phyloP scores from a whole-genome alignment of 2,797 vertebrate genomes.

The Lagorchestes hirsutus region DNA sequence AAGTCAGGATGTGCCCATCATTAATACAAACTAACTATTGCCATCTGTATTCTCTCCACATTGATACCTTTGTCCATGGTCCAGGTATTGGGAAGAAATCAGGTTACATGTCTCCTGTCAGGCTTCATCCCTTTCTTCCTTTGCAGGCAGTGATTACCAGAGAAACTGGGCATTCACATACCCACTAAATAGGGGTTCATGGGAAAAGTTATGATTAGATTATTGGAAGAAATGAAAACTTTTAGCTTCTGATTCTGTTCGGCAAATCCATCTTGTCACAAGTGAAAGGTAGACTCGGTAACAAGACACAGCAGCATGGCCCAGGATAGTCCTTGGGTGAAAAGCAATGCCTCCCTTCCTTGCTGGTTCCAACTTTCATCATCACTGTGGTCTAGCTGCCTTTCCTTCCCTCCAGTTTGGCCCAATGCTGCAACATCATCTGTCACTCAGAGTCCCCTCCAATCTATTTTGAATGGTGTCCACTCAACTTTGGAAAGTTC shows the following conservation, averaged over 20 bases:
- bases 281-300: neutral
- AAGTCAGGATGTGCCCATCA: neutral
- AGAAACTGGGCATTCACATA: neutral
- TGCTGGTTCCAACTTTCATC: neutral
- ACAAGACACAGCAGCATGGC: neutral
- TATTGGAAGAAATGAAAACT: neutral
- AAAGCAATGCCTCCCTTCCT: neutral
- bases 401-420: neutral
- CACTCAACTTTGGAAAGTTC: neutral
- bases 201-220: neutral
- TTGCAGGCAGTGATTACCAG: neutral
- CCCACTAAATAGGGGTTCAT: neutral
- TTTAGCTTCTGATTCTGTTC: neutral
- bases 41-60: neutral
- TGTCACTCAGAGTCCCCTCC: neutral
- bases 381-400: neutral
- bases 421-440: neutral
- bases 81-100: neutral
- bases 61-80: neutral
- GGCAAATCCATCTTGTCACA: neutral
- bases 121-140: neutral
- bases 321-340: neutral
- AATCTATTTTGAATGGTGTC: neutral
- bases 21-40: neutral
- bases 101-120: neutral